Evolutionary conservation across 2,888 invertebrate species (phyloP), one percentile per base, ranked within the genome.

Genomic region (Erebia ligea): DNA sequence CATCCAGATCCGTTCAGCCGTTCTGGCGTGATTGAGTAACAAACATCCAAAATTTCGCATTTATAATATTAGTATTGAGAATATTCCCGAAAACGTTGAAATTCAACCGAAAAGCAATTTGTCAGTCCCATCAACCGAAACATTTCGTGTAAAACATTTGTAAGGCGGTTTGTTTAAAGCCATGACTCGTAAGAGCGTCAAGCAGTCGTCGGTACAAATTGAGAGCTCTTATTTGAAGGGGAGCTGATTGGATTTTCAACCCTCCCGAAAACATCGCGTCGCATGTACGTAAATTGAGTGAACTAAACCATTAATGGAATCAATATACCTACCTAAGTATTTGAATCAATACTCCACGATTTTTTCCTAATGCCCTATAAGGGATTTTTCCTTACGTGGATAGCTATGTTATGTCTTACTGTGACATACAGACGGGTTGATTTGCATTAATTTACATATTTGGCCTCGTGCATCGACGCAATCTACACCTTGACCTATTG

Each of bases 191-290:
- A 70, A 73, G 65, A 62, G 63, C 54, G 72, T 72, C 72, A 70
- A 71, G 71, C 34, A 73, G 59, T 69, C 73, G 70, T 73, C 72
- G 67, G 68, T 73, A 74, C 70, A 76, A 75, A 77, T 73, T 71
- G 75, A 72, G 74, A 73, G 71, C 67, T 62, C 70, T 73, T 58
- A 59, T 72, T 77, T 78, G 79, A 57, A 76, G 78, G 81, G 75
- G 71, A 77, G 73, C 77, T 84, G 81, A 85, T 85, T 84, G 83
- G 81, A 82, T 85, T 77, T 79, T 79, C 61, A 72, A 70, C 75
- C 72, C 70, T 68, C 50, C 68, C 62, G 68, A 68, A 70, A 65
- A 57, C 58, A 34, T 21, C 57, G 58, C 40, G 17, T 64, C 48
- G 52, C 21, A 40, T 57, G 40, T 58, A n/a, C 13, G 59, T 34